A percentile compares a stretch with the other conserved stretches of the same genome.
Evolutionary conservation across 2,888 invertebrate genomes (phyloP).

Genomic region (Spilosoma lubricipeda): DNA sequence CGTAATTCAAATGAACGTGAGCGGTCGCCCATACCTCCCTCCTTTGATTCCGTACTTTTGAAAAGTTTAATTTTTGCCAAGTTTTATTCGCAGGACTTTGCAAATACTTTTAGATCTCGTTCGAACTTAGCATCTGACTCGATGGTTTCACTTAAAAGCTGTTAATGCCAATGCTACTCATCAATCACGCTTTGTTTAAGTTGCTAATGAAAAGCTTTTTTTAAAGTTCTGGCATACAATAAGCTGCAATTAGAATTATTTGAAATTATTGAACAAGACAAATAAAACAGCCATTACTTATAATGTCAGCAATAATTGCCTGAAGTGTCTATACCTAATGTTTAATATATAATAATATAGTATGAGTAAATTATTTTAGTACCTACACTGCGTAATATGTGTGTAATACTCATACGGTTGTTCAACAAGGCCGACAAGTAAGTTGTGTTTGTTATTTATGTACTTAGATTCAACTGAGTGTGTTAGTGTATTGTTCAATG

Average conservation of each 20-base stretch:
- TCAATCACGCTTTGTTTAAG: constrained; percentile 44
- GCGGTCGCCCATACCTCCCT: constrained; percentile 69
- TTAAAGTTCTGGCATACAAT: constrained; percentile 26
- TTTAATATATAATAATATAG: constrained; percentile 30
- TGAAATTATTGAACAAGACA: constrained; percentile 31
- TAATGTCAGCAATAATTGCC: constrained; percentile 45
- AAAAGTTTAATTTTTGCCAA: constrained; percentile 82
- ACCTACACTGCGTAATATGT: constrained; percentile 19
- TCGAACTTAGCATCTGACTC: constrained; percentile 57
- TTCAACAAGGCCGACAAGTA: constrained; percentile 57
- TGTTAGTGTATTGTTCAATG: constrained; percentile 63
- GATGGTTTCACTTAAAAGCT: constrained; percentile 53
- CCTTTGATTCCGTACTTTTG: constrained; percentile 79
- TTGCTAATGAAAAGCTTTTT: constrained; percentile 39
- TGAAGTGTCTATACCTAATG: neutral
- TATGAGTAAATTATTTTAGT: constrained; percentile 15
- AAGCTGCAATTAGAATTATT: constrained; percentile 33
- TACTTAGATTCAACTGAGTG: constrained; percentile 57
- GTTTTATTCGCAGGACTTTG: constrained; percentile 75
- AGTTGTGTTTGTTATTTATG: constrained; percentile 53
- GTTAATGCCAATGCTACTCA: constrained; percentile 37
- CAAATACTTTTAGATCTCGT: constrained; percentile 71
- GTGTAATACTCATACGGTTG: constrained; percentile 31
- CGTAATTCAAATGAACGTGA: constrained; percentile 83
- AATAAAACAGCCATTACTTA: constrained; percentile 37